phyloP scores from a whole-genome alignment of 2,888 invertebrate species.

The Spatulosminthurus flaviceps region DNA sequence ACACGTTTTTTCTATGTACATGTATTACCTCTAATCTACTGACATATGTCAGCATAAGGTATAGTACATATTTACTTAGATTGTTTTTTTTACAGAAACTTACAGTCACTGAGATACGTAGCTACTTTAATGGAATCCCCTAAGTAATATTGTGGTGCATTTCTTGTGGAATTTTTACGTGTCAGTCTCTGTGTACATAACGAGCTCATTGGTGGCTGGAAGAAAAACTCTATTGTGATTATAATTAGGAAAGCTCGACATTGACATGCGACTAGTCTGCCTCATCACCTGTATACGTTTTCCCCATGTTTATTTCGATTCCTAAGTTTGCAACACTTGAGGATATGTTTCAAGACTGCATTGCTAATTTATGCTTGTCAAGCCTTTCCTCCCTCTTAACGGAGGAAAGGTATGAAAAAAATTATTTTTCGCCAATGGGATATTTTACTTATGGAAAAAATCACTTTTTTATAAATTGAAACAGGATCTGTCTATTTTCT shows the following conservation, averaged over 20 bases:
- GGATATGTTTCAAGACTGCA: not conserved
- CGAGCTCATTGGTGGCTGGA: not conserved
- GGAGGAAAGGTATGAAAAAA: too few relatives aligned
- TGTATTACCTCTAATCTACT: not conserved
- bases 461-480: too few relatives aligned
- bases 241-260: constrained; percentile 45
- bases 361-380: not conserved
- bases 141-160: not conserved
- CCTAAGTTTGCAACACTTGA: constrained; percentile 2
- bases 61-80: too few relatives aligned
- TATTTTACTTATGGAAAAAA: too few relatives aligned
- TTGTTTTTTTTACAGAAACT: too few relatives aligned
- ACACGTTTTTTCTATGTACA: too few relatives aligned
- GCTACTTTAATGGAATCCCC: not conserved
- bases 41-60: too few relatives aligned
- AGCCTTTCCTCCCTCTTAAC: too few relatives aligned
- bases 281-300: constrained; percentile 41
- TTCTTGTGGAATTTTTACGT: too few relatives aligned
- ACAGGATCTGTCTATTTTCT: too few relatives aligned
- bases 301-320: constrained; percentile 13
- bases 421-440: too few relatives aligned
- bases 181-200: not conserved
- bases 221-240: constrained; percentile 24
- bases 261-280: constrained; percentile 50
- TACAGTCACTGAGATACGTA: not conserved